These are phyloP conservation scores for Urechis unicinctus DNA, from an alignment of 2,888 invertebrate species.

Conservation along the genomic window DNA sequence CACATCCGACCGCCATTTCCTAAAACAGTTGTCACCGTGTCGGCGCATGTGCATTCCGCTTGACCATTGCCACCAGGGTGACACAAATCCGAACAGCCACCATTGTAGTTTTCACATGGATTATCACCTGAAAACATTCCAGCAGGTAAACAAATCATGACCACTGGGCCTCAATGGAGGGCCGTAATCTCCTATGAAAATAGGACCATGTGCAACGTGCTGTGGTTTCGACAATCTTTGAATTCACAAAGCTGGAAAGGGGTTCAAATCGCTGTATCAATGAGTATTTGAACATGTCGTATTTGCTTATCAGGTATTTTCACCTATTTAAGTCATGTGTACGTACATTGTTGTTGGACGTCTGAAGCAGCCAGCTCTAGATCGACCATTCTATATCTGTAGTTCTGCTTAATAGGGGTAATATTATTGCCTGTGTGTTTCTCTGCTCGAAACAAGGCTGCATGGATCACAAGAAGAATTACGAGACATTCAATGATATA, in stretches of 20 bases:
- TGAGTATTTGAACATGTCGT: too few relatives aligned
- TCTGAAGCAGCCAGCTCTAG: slow-evolving; percentile 75
- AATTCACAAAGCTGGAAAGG: too few relatives aligned
- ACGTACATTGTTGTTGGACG: slow-evolving; percentile 17
- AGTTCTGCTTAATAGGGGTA: slow-evolving; percentile 84
- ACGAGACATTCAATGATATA: too few relatives aligned
- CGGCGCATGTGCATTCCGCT: slow-evolving; percentile 73
- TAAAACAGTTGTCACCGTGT: slow-evolving; percentile 68
- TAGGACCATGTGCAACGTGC: too few relatives aligned
- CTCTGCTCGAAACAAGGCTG: slow-evolving; percentile 81
- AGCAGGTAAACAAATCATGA: neutral
- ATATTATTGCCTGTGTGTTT: slow-evolving; percentile 94
- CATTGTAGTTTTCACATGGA: slow-evolving; percentile 72
- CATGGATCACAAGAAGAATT: slow-evolving; percentile 12
- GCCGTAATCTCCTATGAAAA: too few relatives aligned
- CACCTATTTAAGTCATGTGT: too few relatives aligned
- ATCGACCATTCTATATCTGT: slow-evolving; percentile 88
- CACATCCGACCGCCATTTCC: slow-evolving; percentile 66
- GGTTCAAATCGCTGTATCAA: too few relatives aligned
- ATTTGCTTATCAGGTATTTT: too few relatives aligned
- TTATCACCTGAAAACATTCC: slow-evolving; percentile 29
- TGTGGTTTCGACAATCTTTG: too few relatives aligned
- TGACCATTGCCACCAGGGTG: slow-evolving; percentile 76
- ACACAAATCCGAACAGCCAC: slow-evolving; percentile 92
- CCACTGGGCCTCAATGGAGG: too few relatives aligned